Evolutionary conservation across 2,113 vertebrate species (phyloP).

Genomic region (Anser cygnoides): DNA sequence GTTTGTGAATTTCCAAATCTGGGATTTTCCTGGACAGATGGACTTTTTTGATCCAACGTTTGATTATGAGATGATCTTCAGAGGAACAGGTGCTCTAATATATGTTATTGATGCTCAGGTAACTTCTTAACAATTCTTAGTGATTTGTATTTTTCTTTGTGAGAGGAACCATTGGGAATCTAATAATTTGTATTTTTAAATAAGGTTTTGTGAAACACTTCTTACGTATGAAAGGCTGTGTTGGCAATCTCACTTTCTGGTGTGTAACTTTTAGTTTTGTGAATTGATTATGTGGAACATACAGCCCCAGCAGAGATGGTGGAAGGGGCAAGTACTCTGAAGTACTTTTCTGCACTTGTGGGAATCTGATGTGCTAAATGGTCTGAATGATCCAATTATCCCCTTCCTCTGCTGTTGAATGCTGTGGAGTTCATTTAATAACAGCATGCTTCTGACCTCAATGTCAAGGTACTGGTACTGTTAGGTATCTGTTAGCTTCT

Average conservation of each 20-base stretch:
- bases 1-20: conserved; percentile 99
- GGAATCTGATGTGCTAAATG: neutral
- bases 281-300: neutral
- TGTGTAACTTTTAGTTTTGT: neutral
- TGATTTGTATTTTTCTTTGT: neutral
- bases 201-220: neutral
- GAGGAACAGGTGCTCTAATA: conserved; percentile 96
- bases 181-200: neutral
- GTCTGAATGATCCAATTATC: neutral
- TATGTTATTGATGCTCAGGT: conserved; percentile 99
- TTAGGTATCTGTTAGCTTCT: neutral
- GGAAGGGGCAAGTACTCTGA: neutral
- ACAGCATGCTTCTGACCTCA: neutral
- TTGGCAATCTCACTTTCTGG: neutral
- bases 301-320: neutral
- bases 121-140: neutral
- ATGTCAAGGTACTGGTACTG: neutral
- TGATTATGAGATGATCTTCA: conserved; percentile 99
- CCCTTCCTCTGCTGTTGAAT: neutral
- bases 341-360: fast-evolving
- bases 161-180: fast-evolving
- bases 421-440: neutral
- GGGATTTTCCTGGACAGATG: conserved; percentile 98
- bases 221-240: neutral
- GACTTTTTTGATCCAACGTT: conserved; percentile 99